A percentile compares a stretch with the other conserved stretches of the same genome.
phyloP scores from a whole-genome alignment of 2,113 vertebrate genomes.

The Myiozetetes cayanensis region DNA sequence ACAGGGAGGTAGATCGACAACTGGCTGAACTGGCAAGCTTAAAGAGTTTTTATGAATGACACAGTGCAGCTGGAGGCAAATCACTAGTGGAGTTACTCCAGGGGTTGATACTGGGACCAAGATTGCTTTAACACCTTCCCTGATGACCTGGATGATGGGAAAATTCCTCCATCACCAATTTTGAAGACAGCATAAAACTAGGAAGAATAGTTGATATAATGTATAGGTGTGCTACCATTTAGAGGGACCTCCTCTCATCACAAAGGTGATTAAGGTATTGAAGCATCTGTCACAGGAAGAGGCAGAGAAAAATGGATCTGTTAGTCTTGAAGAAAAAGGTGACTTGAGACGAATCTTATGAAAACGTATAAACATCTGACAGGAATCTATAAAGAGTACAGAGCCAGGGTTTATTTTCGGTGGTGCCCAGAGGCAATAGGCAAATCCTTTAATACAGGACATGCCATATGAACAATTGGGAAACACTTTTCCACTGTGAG shows the following conservation, averaged over 20 bases:
- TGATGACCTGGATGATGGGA: background rate
- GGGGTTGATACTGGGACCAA: background rate
- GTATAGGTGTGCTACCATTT: background rate
- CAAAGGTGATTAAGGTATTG: background rate
- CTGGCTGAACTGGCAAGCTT: background rate
- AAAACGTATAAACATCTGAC: background rate
- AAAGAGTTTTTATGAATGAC: background rate
- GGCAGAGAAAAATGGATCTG: background rate
- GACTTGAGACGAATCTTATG: background rate
- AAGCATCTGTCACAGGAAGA: background rate
- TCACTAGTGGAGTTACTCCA: background rate
- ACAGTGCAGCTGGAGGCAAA: background rate
- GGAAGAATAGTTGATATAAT: background rate
- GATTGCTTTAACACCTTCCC: background rate
- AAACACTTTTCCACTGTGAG: background rate
- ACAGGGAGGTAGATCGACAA: background rate
- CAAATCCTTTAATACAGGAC: background rate
- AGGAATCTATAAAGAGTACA: background rate
- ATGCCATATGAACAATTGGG: background rate
- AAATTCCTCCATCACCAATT: background rate
- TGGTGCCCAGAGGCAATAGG: background rate
- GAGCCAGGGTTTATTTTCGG: background rate
- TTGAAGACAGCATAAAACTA: background rate
- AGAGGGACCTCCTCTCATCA: background rate
- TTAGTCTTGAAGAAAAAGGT: background rate